Percentiles rank a stretch among this genome's conserved stretches.
Evolutionary conservation across 2,797 vertebrate genomes (phyloP).

Genomic region (Cetoscarus ocellatus): DNA sequence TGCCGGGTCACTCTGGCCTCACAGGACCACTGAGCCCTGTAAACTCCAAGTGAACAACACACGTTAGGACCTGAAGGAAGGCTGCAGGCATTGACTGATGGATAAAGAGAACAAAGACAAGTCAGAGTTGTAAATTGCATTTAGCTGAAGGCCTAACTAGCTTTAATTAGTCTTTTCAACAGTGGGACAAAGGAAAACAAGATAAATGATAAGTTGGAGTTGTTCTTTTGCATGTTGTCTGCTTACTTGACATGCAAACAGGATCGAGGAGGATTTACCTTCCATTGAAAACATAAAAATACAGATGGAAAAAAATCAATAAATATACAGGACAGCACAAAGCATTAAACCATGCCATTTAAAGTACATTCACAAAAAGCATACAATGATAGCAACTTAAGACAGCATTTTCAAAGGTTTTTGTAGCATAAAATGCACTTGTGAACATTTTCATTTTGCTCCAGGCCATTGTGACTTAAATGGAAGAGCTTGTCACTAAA

Average conservation of each 20-base stretch:
- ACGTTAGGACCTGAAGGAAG: not conserved
- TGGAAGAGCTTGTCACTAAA: too few species aligned
- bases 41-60: conserved; percentile 29
- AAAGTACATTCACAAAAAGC: too few species aligned
- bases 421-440: not conserved
- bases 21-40: not conserved
- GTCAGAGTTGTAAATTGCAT: not conserved
- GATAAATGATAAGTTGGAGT: not conserved
- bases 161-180: not conserved
- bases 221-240: not conserved
- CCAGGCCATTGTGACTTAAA: too few species aligned
- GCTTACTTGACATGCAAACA: not conserved
- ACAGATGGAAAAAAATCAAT: not conserved
- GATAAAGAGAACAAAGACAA: not conserved
- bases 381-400: too few species aligned
- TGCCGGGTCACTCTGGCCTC: conserved; percentile 64
- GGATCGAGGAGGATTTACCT: too few species aligned
- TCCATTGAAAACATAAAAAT: too few species aligned
- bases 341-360: not conserved
- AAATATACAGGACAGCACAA: too few species aligned
- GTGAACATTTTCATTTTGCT: too few species aligned
- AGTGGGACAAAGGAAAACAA: not conserved
- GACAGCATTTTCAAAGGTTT: too few species aligned
- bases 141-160: not conserved
- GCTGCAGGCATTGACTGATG: not conserved